Base-by-base conservation (phyloP, 2,888 invertebrate genomes). In the Tachina fera region DNA sequence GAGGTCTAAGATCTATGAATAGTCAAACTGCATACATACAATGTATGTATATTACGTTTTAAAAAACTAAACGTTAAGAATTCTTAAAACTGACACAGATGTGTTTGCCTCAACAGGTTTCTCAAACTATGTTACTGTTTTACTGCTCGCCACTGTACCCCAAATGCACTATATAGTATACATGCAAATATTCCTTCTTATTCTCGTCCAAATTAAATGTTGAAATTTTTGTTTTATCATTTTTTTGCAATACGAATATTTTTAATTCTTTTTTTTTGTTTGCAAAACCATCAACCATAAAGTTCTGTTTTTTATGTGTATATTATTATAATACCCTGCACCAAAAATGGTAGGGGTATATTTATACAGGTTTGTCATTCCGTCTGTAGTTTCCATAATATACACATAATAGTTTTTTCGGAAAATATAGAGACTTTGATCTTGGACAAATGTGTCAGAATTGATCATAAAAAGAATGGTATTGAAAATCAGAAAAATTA, bases 291-390 rank as follows among this genome's bases (percentile, higher is more conserved):
- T 56, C 31, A 60, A 47, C 67, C 75, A 78, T 83, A 87, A 78
- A 86, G 79, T 88, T 87, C 86, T 84, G 87, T 85, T 79, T 84
- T 87, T 87, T 88, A 22, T 78, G 60, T 8, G 10, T 13, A 45
- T 31, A 53, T 16, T 16, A 9, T 8, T 63, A 19, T 63, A 31
- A 31, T 31, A 31, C 31, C 31, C 31, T 31, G 5, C 31, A 31
- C 31, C 31, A 31, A 31, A 31, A 31, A 31, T 31, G 31, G 5
- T 31, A 31, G 31, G 31, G 5, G 5, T 31, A 31, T 31, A 31
- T 31, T 31, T 31, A 31, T 31, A 31, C 4, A 31, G 4, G 31
- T 31, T 31, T 31, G 31, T 31, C 31, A 31, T 31, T 31, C 6
- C 31, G 31, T 6, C 0, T 31, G 31, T 31, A 31, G 6, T 31